Evolutionary conservation across 1,140 invertebrate genomes (phyloP).

Genomic region (Latrodectus geometricus): DNA sequence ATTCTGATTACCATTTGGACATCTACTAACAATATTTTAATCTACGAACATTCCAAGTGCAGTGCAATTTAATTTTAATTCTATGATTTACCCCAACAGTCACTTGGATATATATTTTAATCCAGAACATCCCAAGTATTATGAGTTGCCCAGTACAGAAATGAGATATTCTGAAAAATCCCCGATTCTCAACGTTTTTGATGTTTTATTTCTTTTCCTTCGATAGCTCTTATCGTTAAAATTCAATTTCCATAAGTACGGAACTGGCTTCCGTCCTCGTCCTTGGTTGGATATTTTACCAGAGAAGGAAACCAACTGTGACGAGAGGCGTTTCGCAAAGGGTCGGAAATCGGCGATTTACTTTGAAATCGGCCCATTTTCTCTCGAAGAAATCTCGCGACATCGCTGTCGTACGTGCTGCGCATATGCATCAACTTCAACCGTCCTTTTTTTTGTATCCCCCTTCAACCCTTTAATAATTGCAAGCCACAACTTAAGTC

Average conservation of each 20-base stretch:
- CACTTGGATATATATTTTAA: too few relatives aligned
- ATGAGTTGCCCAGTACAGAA: too few relatives aligned
- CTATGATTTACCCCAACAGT: too few relatives aligned
- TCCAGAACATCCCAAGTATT: too few relatives aligned
- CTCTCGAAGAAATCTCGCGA: slow-evolving; percentile 26
- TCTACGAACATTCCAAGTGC: too few relatives aligned
- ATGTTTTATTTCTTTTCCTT: background rate
- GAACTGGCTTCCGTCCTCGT: slow-evolving; percentile 24
- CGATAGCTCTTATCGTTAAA: slow-evolving; percentile 24
- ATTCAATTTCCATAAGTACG: slow-evolving; percentile 24
- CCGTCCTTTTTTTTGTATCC: background rate
- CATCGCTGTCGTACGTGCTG: slow-evolving; percentile 22
- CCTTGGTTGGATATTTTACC: slow-evolving; percentile 40
- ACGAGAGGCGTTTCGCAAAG: slow-evolving; percentile 37
- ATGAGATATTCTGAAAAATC: too few relatives aligned
- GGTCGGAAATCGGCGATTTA: slow-evolving; percentile 55
- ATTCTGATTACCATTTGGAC: too few relatives aligned
- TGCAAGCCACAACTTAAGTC: background rate
- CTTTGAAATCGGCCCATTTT: slow-evolving; percentile 52
- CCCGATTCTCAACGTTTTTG: too few relatives aligned
- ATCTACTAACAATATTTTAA: too few relatives aligned
- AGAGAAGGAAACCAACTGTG: slow-evolving; percentile 30
- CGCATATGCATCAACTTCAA: slow-evolving; percentile 4
- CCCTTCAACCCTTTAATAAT: background rate
- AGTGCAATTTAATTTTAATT: too few relatives aligned